Evolutionary conservation across 2,797 vertebrate genomes (phyloP), one percentile per base, ranked within the genome.

Genomic region (Numenius phaeopus): DNA sequence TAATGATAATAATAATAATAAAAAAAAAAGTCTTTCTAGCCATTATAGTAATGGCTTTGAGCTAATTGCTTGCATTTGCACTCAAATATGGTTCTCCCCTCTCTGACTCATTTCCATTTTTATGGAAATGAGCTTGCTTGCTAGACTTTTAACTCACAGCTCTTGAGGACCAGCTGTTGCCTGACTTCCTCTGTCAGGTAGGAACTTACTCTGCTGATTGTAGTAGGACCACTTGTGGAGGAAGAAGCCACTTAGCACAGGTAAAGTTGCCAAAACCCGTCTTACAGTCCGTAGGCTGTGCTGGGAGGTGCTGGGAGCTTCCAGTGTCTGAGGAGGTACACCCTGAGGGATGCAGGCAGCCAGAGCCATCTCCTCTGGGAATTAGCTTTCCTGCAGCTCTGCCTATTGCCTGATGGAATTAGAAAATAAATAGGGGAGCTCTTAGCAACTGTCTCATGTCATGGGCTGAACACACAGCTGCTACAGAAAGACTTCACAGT

Each of bases 1-100:
- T 79, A 93, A 93, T 87, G 86, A 94, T 77, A 90, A 97, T 91
- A 78, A 47, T 39, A 39, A 62, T 24, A 59, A 59, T n/a, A 61
- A 61, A 5, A 5, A 89, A 71, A 64, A 75, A 93, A 83, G 40
- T 44, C 61, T 90, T 96, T 58, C 91, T 66, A 76, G 70, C 85
- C 89, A 97, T 97, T 97, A 97, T 70, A 79, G 93, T 97, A 95
- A 96, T 95, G 95, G 90, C 70, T 95, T 88, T 82, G 85, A 95
- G 91, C 85, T 97, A 97, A 97, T 96, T 96, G 87, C 91, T 96
- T 91, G 66, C 89, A 96, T 96, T 97, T 95, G 55, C 14, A 8
- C 83, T 95, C 96, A 79, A 52, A 94, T 93, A 86, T 73, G 75
- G 87, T 79, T 91, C 80, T 91, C 44, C 30, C 39, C 77, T 93